Conservation (phyloP, 2,888 invertebrate genomes). For the Altica lythri region DNA sequence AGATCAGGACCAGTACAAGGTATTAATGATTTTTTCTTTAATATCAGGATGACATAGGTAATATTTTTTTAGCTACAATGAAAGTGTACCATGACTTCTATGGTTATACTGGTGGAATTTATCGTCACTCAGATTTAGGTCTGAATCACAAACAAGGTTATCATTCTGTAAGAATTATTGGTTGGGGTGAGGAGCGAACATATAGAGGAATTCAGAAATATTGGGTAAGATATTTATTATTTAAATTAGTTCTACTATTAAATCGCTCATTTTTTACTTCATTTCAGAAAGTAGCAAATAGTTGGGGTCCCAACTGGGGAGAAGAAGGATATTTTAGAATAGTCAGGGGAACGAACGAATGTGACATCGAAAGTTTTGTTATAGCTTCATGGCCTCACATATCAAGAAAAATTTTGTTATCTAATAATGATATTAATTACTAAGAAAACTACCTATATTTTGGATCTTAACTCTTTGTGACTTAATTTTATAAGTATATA, state of each 20-base stretch:
- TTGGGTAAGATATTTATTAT: conserved; percentile 83
- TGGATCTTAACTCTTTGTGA: too few species aligned
- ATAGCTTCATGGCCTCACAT: conserved; percentile 73
- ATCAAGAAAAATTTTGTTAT: conserved; percentile 40
- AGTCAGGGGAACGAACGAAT: conserved; percentile 80
- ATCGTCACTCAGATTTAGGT: conserved; percentile 65
- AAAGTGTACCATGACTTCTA: conserved; percentile 92
- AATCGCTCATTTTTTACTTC: conserved; percentile 3
- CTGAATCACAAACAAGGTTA: conserved; percentile 68
- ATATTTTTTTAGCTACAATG: conserved; percentile 78
- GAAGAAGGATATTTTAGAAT: conserved; percentile 91
- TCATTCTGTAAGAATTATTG: conserved; percentile 90
- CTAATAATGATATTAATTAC: too few species aligned
- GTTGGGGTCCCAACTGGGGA: conserved; percentile 93
- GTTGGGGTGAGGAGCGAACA: conserved; percentile 82
- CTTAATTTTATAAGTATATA: conserved; percentile 2
- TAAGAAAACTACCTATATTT: too few species aligned
- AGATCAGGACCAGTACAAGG: conserved; percentile 93
- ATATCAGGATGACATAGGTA: too few species aligned
- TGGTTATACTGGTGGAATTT: conserved; percentile 84
- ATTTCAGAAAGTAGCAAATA: conserved; percentile 86
- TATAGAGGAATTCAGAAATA: conserved; percentile 69
- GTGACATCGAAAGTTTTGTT: conserved; percentile 88
- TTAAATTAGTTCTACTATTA: too few species aligned
- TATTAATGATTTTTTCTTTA: too few species aligned